Conservation (phyloP, 2,797 vertebrate species). For the Myoxocephalus aenaeus region DNA sequence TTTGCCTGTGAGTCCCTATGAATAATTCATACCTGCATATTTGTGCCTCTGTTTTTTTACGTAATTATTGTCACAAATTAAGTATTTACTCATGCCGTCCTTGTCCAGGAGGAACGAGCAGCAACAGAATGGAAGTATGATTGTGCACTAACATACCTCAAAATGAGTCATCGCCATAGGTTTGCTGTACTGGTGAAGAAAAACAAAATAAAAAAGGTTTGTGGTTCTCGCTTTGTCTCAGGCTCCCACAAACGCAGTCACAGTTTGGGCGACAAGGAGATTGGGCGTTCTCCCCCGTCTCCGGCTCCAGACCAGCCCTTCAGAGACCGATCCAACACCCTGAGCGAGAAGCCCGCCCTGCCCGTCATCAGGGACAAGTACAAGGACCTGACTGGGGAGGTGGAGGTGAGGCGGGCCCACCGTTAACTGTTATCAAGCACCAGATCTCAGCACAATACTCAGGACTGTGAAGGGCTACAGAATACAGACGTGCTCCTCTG, state of each 20-base stretch:
- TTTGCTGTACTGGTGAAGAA: constrained; percentile 2
- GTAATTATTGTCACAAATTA: constrained; percentile 79
- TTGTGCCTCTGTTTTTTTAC: constrained; percentile 67
- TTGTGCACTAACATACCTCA: constrained; percentile 57
- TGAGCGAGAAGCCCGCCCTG: constrained; percentile 93
- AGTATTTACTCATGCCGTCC: constrained; percentile 67
- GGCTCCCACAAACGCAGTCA: constrained; percentile 98
- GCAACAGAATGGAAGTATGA: constrained; percentile 38
- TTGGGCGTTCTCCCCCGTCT: constrained; percentile 87
- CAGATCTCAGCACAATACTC: constrained; percentile 3
- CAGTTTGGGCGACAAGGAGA: constrained; percentile 96
- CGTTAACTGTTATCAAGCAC: not conserved
- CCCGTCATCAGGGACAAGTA: constrained; percentile 99
- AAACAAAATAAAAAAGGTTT: constrained; percentile 3
- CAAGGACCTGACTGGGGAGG: constrained; percentile 97
- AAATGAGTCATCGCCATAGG: constrained; percentile 32
- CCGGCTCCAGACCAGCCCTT: constrained; percentile 91
- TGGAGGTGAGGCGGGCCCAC: constrained; percentile 88
- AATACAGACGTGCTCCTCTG: not conserved
- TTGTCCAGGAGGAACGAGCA: constrained; percentile 60
- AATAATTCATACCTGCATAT: constrained; percentile 79
- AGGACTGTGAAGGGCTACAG: not conserved
- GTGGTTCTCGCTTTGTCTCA: constrained; percentile 52
- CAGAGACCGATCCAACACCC: constrained; percentile 94
- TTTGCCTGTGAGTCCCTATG: constrained; percentile 57